Evolutionary conservation across 2,113 vertebrate genomes (phyloP), one percentile per base, ranked within the genome.

Genomic region (Aegypius monachus): DNA sequence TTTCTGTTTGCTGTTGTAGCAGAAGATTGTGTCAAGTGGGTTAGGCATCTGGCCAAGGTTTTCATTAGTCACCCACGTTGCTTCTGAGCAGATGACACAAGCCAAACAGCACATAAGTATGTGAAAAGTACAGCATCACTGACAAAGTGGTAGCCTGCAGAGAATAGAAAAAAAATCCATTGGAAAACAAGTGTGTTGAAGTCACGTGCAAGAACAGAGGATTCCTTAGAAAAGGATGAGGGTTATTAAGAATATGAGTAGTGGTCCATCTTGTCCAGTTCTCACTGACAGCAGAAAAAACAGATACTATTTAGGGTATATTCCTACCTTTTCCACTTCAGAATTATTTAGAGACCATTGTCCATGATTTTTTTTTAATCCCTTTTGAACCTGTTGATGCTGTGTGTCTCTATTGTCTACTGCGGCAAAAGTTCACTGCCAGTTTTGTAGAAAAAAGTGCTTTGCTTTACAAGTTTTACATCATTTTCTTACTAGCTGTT

Each of bases 161-260:
- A 6, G 4, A 63, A 61, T 1, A 56, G 20, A 40, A 63, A 27
- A 31, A 11, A 40, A 67, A 56, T 38, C 13, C 7, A 19, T 7
- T 26, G 7, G 32, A 67, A 87, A 79, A 45, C 6, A 66, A 71
- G 9, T 20, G 10, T 16, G 6, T 10, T 40, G 36, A 82, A 48
- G 31, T 50, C n/a, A 50, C 0, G 0, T n/a, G 20, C 32, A 45
- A 43, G 32, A 90, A 16, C 7, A 36, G 10, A 71, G 31, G n/a
- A 61, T 59, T 66, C 63, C 56, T 53, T 22, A 78, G 11, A 10
- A 78, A 67, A 73, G 6, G 20, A 45, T 9, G 16, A 7, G 1
- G 3, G 5, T 47, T 21, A 74, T 50, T 62, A 58, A 36, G 34
- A 79, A 53, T 36, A 18, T 34, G 34, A 9, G 9, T 32, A 73